These are phyloP conservation scores for Coreius guichenoti DNA, from an alignment of 2,797 vertebrate genomes.

Conservation along the genomic window DNA sequence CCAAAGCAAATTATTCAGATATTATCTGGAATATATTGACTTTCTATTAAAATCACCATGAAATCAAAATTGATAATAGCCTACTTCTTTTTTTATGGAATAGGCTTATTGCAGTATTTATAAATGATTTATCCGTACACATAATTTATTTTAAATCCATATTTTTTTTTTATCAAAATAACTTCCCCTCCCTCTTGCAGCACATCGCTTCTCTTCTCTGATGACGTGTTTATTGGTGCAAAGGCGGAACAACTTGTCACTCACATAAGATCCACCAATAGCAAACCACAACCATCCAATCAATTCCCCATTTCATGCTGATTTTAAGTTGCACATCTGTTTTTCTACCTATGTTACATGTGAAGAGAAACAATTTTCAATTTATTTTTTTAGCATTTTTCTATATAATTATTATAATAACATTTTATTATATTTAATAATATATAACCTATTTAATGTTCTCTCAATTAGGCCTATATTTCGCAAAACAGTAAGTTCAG, in stretches of 20 bases:
- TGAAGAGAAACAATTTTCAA: not conserved
- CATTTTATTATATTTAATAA: not conserved
- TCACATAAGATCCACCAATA: not conserved
- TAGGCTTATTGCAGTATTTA: not conserved
- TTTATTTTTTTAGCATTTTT: not conserved
- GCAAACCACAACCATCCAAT: not conserved
- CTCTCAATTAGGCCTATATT: not conserved
- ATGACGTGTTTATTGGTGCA: not conserved
- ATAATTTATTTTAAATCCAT: not conserved
- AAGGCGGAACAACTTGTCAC: not conserved
- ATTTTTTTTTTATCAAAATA: not conserved
- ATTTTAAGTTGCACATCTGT: not conserved
- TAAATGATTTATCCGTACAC: not conserved
- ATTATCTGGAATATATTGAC: not conserved
- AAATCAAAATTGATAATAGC: not conserved
- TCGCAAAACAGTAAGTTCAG: not conserved
- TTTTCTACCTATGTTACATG: not conserved
- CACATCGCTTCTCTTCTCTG: not conserved
- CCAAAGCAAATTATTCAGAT: not conserved
- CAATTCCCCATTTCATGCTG: not conserved
- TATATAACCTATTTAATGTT: not conserved
- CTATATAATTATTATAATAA: not conserved
- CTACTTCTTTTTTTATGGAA: not conserved
- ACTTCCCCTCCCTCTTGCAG: not conserved
- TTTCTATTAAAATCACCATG: not conserved